Conservation (phyloP, 2,888 invertebrate species). For the Nephrotoma flavescens region DNA sequence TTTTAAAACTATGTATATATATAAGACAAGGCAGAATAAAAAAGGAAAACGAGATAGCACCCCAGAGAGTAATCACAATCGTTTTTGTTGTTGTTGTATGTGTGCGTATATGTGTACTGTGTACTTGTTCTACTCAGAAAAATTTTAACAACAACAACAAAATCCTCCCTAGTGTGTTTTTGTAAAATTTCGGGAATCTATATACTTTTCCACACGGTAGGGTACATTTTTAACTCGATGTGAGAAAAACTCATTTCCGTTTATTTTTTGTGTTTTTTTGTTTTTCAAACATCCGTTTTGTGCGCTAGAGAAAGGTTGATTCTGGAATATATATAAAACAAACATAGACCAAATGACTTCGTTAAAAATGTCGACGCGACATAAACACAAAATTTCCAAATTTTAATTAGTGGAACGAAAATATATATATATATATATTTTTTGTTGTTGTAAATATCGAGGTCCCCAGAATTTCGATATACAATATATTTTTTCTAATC, state of each 20-base stretch:
- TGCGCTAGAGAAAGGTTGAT: background rate
- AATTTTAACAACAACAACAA: background rate
- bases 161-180: background rate
- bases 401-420: background rate
- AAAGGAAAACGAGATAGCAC: background rate
- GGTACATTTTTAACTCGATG: background rate
- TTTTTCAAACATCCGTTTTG: background rate
- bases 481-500: background rate
- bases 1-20: background rate
- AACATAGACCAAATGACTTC: background rate
- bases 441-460: background rate
- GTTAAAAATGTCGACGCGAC: background rate
- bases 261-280: background rate
- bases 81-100: background rate
- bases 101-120: too few relatives aligned
- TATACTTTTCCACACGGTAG: background rate
- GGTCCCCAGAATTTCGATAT: background rate
- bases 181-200: background rate
- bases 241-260: background rate
- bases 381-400: background rate
- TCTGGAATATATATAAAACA: background rate
- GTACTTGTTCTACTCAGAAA: background rate
- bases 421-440: background rate
- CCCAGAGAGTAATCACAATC: background rate
- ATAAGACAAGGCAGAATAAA: background rate